A percentile compares a stretch with the other conserved stretches of the same genome.
phyloP scores from a whole-genome alignment of 2,888 invertebrate genomes.

The Plemyria rubiginata region DNA sequence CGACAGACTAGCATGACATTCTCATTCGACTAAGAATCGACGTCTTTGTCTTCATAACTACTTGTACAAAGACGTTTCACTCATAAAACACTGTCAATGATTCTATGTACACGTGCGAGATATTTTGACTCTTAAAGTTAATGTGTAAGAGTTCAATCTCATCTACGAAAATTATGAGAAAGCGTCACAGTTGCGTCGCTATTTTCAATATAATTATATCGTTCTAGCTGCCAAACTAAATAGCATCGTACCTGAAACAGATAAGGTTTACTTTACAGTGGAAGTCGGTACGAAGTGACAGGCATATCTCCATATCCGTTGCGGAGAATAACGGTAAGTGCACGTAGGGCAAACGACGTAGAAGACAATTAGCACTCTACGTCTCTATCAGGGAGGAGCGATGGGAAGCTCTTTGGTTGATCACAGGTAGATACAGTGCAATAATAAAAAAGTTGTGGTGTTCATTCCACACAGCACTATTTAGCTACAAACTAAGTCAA shows the following conservation, averaged over 20 bases:
- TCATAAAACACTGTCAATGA: background rate
- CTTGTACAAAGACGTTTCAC: background rate
- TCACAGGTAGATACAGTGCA: no score
- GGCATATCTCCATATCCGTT: slow-evolving; percentile 8
- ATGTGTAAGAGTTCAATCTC: background rate
- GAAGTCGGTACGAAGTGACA: background rate
- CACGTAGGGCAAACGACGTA: slow-evolving; percentile 22
- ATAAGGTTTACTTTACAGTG: slow-evolving; percentile 6
- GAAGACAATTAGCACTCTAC: slow-evolving; percentile 20
- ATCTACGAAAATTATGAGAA: background rate
- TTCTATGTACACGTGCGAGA: background rate
- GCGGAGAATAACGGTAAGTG: slow-evolving; percentile 27
- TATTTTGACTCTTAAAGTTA: background rate
- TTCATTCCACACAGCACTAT: no score
- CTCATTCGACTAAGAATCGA: slow-evolving; percentile 13
- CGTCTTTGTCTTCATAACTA: slow-evolving; percentile 15
- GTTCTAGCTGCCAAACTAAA: background rate
- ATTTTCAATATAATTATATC: background rate
- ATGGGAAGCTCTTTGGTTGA: slow-evolving; percentile 11
- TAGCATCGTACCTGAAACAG: background rate
- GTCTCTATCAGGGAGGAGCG: slow-evolving; percentile 4
- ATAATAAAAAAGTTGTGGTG: no score
- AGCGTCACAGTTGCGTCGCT: background rate
- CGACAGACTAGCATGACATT: slow-evolving; percentile 16
- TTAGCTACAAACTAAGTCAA: no score